Evolutionary conservation across 2,888 invertebrate genomes (phyloP), one percentile per base, ranked within the genome.

Genomic region (Salticus scenicus): DNA sequence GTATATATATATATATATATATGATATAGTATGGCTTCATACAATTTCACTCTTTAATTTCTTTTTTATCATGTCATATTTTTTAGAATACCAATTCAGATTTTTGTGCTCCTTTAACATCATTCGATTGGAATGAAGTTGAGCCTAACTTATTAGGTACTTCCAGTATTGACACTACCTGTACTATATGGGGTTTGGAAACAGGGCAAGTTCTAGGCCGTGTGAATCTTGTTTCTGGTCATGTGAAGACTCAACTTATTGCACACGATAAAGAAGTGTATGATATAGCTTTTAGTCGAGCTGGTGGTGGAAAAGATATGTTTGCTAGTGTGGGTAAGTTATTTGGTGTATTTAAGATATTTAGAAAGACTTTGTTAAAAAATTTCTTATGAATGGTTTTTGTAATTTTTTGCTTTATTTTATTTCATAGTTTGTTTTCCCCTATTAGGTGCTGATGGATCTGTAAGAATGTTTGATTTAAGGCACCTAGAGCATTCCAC

Each of bases 231-330:
- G 98, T 98, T 2, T 96, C 97, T 0, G 98, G 98, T 0, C 98
- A 98, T 92, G 99, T 99, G 0, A 98, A 99, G 92, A 99, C 99
- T 0, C 98, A 99, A 91, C 93, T 99, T n/a, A 99, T 99, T 90
- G 99, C 99, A 85, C 99, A 99, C 91, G 99, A 99, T 91, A 99
- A 99, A 92, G 99, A 99, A 92, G 99, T 99, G 63, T 99, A 99
- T 91, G 99, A 99, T 92, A 99, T 99, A 89, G 99, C 99, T 85
- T 99, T 99, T 92, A 98, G 98, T 89, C 94, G 98, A 90, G 98
- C 98, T 86, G 98, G 97, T 87, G 98, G 98, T 80, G 99, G 99
- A 0, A 94, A 98, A 69, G 99, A 99, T 92, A 98, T 99, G 97
- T 99, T 99, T 93, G 99, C 99, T 42, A 98, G 98, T 27, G 99